These are phyloP conservation scores for Aphelenchoides besseyi DNA, from an alignment of 1,140 invertebrate genomes.

Conservation along the genomic window DNA sequence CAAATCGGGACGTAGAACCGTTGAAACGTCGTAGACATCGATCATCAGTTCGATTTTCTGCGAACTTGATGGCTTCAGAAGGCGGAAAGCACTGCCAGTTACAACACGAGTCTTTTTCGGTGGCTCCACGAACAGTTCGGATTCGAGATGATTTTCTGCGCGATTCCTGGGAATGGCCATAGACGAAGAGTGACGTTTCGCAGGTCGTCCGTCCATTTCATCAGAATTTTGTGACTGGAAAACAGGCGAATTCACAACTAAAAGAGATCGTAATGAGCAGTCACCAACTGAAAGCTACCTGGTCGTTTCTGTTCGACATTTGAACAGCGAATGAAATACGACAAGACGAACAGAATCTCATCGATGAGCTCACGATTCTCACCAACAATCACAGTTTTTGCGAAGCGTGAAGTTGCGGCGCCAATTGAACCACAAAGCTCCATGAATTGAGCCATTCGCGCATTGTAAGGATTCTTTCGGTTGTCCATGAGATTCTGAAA, in stretches of 20 bases:
- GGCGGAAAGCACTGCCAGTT: neutral
- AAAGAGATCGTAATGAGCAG: neutral
- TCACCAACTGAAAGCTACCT: neutral
- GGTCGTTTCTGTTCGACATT: slow-evolving; percentile 34
- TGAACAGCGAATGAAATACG: slow-evolving; percentile 45
- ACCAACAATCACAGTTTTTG: slow-evolving; percentile 44
- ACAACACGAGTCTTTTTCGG: slow-evolving; percentile 2
- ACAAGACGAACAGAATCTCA: slow-evolving; percentile 36
- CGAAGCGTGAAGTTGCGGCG: neutral
- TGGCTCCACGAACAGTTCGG: slow-evolving; percentile 1
- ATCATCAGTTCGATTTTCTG: neutral
- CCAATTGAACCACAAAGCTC: slow-evolving; percentile 39
- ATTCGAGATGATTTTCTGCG: neutral
- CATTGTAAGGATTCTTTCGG: slow-evolving; percentile 36
- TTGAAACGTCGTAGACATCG: slow-evolving; percentile 10
- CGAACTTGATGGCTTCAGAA: neutral
- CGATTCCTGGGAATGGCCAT: slow-evolving; percentile 6
- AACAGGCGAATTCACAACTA: too few relatives aligned
- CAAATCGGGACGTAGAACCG: neutral
- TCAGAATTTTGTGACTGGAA: neutral
- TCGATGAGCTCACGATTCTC: slow-evolving; percentile 30
- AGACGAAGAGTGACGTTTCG: neutral
- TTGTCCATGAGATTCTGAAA: slow-evolving; percentile 37
- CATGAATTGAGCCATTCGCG: slow-evolving; percentile 38
- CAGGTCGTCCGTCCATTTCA: neutral